A percentile compares a stretch with the other conserved stretches of the same genome.
Evolutionary conservation across 2,888 invertebrate genomes (phyloP).

Genomic region (Nymphalis c-album): DNA sequence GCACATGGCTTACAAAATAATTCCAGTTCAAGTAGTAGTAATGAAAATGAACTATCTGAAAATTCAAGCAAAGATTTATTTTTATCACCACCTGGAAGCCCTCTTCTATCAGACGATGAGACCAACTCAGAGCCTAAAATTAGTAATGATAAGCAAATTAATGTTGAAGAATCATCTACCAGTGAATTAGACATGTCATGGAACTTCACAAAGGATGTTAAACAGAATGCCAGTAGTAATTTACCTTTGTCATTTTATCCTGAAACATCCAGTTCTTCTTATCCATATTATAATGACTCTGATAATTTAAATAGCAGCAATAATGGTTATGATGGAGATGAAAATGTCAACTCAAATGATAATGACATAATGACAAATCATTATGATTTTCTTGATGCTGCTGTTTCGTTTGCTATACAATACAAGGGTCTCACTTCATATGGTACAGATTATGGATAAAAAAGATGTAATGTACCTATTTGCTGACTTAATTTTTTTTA

Average conservation of each 20-base stretch:
- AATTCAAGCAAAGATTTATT: conserved; percentile 41
- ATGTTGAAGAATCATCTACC: conserved; percentile 44
- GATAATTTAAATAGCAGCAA: conserved; percentile 46
- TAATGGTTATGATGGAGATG: conserved; percentile 48
- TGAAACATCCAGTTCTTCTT: conserved; percentile 51
- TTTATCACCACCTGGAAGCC: conserved; percentile 51
- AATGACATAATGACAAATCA: conserved; percentile 52
- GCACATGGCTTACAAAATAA: conserved; percentile 84
- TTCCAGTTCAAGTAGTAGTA: conserved; percentile 48
- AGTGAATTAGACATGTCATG: conserved; percentile 53
- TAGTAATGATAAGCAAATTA: conserved; percentile 38
- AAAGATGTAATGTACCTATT: neutral
- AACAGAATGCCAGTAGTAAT: conserved; percentile 45
- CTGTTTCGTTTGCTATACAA: conserved; percentile 88
- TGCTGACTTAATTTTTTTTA: conserved; percentile 16
- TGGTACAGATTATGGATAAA: conserved; percentile 64
- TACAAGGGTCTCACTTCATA: conserved; percentile 85
- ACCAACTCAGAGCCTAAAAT: conserved; percentile 32
- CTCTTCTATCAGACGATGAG: conserved; percentile 54
- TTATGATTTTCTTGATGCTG: conserved; percentile 85
- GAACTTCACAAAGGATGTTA: conserved; percentile 49
- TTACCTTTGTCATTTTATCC: conserved; percentile 51
- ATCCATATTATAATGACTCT: conserved; percentile 52
- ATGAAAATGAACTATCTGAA: conserved; percentile 38
- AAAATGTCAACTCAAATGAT: conserved; percentile 46